Evolutionary conservation across 1,140 invertebrate genomes (phyloP).

Genomic region (Sitophilus oryzae): DNA sequence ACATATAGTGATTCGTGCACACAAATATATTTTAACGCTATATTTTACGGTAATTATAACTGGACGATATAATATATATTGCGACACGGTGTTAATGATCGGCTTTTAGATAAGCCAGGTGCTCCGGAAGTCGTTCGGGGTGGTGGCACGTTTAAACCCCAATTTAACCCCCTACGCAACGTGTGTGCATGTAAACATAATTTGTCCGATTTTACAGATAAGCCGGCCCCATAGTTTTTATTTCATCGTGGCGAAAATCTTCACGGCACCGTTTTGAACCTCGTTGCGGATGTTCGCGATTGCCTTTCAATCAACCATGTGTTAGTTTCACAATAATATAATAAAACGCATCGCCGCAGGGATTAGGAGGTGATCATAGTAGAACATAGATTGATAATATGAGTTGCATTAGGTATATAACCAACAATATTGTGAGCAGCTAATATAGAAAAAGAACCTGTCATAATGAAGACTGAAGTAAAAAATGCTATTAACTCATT

Average conservation of each 20-base stretch:
- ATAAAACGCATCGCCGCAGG: too few species aligned
- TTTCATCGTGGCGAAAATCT: background rate
- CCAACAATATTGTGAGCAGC: too few species aligned
- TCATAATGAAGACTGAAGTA: too few species aligned
- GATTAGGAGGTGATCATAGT: too few species aligned
- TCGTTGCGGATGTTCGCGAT: too few species aligned
- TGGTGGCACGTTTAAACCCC: constrained; percentile 20
- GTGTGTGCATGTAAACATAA: constrained; percentile 29
- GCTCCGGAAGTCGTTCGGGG: constrained; percentile 27
- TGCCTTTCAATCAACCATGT: too few species aligned
- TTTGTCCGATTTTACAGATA: constrained; percentile 27
- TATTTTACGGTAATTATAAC: constrained; percentile 21
- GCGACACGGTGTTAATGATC: constrained; percentile 29
- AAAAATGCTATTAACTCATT: too few species aligned
- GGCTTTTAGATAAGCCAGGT: constrained; percentile 27
- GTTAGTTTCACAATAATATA: too few species aligned
- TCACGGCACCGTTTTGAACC: too few species aligned
- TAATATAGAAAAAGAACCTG: too few species aligned
- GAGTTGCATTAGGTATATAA: too few species aligned
- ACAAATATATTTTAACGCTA: constrained; percentile 15
- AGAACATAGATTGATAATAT: too few species aligned
- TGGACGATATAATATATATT: constrained; percentile 24
- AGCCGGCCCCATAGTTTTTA: background rate
- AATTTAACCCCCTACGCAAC: constrained; percentile 27
- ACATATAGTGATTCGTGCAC: background rate